phyloP scores from a whole-genome alignment of 2,888 invertebrate species.

The Troglohyphantes excavatus region DNA sequence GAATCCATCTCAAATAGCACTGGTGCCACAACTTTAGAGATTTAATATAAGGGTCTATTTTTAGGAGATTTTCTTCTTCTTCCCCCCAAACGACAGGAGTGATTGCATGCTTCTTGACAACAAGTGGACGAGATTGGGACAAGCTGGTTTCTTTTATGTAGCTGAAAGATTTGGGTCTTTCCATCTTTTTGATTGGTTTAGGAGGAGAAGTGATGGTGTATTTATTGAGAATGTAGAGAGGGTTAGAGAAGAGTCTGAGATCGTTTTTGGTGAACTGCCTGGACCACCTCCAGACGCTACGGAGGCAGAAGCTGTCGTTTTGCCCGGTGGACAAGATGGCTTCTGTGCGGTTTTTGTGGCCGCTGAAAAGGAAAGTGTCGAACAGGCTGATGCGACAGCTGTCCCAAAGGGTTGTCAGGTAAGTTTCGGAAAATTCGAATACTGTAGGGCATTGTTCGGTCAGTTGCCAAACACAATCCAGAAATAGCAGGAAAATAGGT shows the following conservation, averaged over 20 bases:
- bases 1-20: constrained; percentile 95
- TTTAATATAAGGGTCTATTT: constrained; percentile 68
- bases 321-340: constrained; percentile 84
- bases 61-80: constrained; percentile 69
- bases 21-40: constrained; percentile 91
- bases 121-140: constrained; percentile 61
- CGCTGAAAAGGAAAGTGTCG: constrained; percentile 96
- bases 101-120: constrained; percentile 34
- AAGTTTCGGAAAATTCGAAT: constrained; percentile 96
- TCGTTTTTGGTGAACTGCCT: constrained; percentile 93
- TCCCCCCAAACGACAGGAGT: constrained; percentile 55
- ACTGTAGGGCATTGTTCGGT: constrained; percentile 92
- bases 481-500: constrained; percentile 93
- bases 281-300: constrained; percentile 95
- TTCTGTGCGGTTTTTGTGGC: constrained; percentile 88
- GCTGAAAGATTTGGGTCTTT: constrained; percentile 69
- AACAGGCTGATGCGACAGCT: constrained; percentile 92
- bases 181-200: constrained; percentile 21
- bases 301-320: constrained; percentile 84
- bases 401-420: constrained; percentile 96
- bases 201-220: constrained; percentile 34
- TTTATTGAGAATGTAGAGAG: constrained; percentile 86
- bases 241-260: constrained; percentile 91
- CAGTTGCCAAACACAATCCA: constrained; percentile 97
- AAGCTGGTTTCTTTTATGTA: constrained; percentile 61